Conservation (phyloP, 1,140 invertebrate species). For the Bombus confusus region DNA sequence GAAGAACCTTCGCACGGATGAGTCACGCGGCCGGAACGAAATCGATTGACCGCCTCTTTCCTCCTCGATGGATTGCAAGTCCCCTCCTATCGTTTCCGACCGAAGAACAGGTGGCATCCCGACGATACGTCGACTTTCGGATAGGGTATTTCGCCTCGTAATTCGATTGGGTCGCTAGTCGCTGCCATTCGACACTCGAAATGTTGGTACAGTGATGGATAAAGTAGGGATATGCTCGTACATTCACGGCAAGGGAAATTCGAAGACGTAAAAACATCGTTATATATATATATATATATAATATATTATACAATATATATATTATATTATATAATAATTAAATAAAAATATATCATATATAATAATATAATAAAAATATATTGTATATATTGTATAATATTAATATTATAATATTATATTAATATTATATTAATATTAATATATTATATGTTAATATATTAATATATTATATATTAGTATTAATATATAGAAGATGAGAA, state of each 20-base stretch:
- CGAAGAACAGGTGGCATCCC: constrained; percentile 3
- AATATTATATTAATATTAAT: too few species aligned
- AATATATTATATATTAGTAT: too few species aligned
- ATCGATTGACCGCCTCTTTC: constrained; percentile 33
- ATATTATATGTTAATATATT: too few species aligned
- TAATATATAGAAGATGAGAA: neutral
- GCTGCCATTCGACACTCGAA: neutral
- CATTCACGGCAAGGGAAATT: neutral
- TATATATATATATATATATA: too few species aligned
- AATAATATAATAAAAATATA: too few species aligned
- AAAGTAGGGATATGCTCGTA: neutral
- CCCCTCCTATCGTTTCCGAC: too few species aligned
- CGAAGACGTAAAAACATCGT: neutral
- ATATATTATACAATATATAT: too few species aligned
- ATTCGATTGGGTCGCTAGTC: neutral
- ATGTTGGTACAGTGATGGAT: too few species aligned
- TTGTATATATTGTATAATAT: too few species aligned
- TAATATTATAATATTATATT: too few species aligned
- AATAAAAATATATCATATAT: too few species aligned
- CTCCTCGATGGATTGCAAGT: neutral
- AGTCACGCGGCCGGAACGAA: constrained; percentile 31
- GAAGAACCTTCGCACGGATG: constrained; percentile 41
- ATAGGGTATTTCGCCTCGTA: neutral
- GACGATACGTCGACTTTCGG: neutral
- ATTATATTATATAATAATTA: too few species aligned